Conservation (phyloP, 2,888 invertebrate genomes). For the Agrochola lota region DNA sequence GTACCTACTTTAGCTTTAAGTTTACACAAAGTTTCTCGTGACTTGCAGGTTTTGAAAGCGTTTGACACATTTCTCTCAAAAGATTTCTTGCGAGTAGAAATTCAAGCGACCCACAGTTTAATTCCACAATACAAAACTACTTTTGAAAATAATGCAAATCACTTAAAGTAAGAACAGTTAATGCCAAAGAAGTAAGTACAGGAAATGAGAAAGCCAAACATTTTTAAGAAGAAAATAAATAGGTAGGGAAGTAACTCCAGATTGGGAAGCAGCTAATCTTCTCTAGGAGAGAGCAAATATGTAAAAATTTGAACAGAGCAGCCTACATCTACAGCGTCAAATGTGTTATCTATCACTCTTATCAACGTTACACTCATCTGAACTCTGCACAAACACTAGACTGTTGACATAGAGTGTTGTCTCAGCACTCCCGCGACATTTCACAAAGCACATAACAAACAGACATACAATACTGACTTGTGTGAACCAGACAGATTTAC, state of each 20-base stretch:
- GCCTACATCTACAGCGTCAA: not conserved
- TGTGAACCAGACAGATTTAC: conserved; percentile 32
- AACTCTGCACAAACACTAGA: conserved; percentile 27
- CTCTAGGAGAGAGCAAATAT: not conserved
- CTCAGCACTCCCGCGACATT: conserved; percentile 44
- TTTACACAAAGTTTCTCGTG: conserved; percentile 41
- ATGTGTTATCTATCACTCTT: conserved; percentile 8
- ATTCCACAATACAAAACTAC: conserved; percentile 5
- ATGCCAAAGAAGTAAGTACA: not conserved
- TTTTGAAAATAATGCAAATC: conserved; percentile 30
- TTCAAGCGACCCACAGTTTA: conserved; percentile 1
- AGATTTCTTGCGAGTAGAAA: conserved; percentile 47
- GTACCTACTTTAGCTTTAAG: conserved; percentile 24
- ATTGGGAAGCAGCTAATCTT: not conserved
- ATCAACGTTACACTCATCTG: conserved; percentile 15
- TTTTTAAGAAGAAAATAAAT: not conserved
- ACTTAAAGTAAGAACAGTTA: conserved; percentile 1
- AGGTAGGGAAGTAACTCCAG: not conserved
- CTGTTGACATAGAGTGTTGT: conserved; percentile 35
- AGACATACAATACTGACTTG: conserved; percentile 29
- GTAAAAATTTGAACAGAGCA: not conserved
- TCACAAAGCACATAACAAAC: conserved; percentile 49
- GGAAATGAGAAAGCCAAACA: not conserved
- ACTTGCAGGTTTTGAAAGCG: conserved; percentile 51
- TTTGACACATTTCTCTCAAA: conserved; percentile 59